These are phyloP conservation scores for Pangasius mekongensis DNA, from an alignment of 2,797 vertebrate species.

Conservation along the genomic window DNA sequence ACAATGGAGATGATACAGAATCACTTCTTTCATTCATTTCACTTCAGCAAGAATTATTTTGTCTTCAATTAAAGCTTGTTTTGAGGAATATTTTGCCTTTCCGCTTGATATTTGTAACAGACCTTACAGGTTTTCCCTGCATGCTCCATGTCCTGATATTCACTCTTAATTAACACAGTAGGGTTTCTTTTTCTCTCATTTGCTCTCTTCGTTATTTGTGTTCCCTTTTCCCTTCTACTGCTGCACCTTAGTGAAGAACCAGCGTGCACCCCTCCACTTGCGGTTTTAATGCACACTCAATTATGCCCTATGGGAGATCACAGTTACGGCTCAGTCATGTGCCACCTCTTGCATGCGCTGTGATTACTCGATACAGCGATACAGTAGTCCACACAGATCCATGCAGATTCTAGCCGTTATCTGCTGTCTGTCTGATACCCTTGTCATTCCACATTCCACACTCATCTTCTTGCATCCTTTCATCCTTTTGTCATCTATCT, in stretches of 20 bases:
- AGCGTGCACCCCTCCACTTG: conserved; percentile 46
- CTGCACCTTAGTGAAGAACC: conserved; percentile 73
- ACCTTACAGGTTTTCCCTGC: background rate
- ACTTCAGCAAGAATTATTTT: background rate
- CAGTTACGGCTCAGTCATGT: background rate
- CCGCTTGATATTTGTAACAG: background rate
- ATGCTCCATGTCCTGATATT: conserved; percentile 19
- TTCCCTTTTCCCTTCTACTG: conserved; percentile 57
- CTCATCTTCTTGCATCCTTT: conserved; percentile 30
- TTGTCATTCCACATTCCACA: conserved; percentile 35
- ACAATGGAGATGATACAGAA: background rate
- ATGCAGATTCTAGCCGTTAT: conserved; percentile 31
- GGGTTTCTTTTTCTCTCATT: conserved; percentile 48
- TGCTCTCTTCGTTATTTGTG: conserved; percentile 59
- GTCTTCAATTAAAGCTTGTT: conserved; percentile 6
- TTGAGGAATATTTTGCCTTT: background rate
- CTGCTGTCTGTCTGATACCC: conserved; percentile 11
- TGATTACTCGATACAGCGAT: background rate
- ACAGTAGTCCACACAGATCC: conserved; percentile 2
- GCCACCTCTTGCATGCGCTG: background rate
- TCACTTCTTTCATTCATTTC: background rate
- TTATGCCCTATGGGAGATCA: conserved; percentile 19
- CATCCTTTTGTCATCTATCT: conserved; percentile 91
- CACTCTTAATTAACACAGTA: conserved; percentile 34
- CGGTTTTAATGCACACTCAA: background rate